Evolutionary conservation across 2,888 invertebrate species (phyloP).

Genomic region (Galerucella calmariensis): DNA sequence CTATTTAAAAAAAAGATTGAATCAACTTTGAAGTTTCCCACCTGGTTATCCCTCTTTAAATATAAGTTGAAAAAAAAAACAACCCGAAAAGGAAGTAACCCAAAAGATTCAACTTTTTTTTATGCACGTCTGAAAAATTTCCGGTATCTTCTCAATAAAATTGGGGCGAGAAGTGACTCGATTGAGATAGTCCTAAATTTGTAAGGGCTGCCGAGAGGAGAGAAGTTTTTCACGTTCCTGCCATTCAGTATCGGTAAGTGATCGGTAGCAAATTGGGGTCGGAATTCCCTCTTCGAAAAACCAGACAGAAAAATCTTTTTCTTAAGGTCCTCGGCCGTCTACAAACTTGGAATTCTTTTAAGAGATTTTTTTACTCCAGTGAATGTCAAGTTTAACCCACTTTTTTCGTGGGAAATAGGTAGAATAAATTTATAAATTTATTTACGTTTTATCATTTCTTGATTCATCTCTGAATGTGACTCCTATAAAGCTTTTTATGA

Average conservation of each 20-base stretch:
- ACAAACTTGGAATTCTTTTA: constrained; percentile 48
- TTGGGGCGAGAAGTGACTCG: constrained; percentile 51
- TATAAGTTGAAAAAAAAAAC: constrained; percentile 44
- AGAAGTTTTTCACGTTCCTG: constrained; percentile 48
- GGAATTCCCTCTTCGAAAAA: constrained; percentile 45
- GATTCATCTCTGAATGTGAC: constrained; percentile 34
- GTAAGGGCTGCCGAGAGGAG: constrained; percentile 46
- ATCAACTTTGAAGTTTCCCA: constrained; percentile 21
- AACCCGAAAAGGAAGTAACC: constrained; percentile 25
- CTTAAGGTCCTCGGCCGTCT: constrained; percentile 43
- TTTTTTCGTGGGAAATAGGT: constrained; percentile 48
- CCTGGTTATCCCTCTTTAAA: constrained; percentile 47
- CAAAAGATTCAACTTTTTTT: constrained; percentile 27
- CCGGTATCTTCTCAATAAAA: constrained; percentile 53
- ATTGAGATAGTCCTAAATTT: constrained; percentile 45
- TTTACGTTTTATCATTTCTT: constrained; percentile 20
- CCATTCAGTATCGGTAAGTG: constrained; percentile 53
- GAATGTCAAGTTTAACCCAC: constrained; percentile 47
- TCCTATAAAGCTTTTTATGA: constrained; percentile 24
- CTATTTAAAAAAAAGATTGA: neutral
- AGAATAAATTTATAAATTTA: neutral
- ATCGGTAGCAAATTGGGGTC: constrained; percentile 50
- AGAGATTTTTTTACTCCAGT: constrained; percentile 41
- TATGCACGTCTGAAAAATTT: constrained; percentile 50
- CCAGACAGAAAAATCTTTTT: constrained; percentile 44